These are phyloP conservation scores for Cotesia glomerata DNA, from an alignment of 1,140 invertebrate genomes.

Conservation along the genomic window DNA sequence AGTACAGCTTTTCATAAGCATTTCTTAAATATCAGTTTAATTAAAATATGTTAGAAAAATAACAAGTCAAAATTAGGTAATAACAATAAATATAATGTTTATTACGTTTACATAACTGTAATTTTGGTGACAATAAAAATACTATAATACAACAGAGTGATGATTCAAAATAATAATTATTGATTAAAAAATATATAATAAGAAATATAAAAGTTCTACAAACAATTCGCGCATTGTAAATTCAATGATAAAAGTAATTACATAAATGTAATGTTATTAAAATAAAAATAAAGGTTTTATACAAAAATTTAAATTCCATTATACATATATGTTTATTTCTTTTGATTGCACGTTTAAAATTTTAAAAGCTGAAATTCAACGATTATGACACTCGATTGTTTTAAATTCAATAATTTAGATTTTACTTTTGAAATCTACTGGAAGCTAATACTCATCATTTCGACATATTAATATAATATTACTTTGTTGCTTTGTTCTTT, in stretches of 20 bases:
- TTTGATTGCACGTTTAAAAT: slow-evolving; percentile 15
- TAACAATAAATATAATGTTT: slow-evolving; percentile 19
- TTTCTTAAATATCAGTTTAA: too few species aligned
- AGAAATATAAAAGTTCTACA: background rate
- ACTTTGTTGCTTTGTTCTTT: background rate
- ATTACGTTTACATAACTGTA: background rate
- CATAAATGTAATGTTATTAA: background rate
- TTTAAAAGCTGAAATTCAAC: slow-evolving; percentile 10
- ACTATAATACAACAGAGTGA: slow-evolving; percentile 7
- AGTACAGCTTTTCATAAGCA: too few species aligned
- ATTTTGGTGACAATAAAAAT: slow-evolving; percentile 6
- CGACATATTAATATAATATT: background rate
- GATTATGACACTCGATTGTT: background rate
- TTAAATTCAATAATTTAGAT: background rate
- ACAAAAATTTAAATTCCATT: background rate
- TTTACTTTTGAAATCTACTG: slow-evolving; percentile 3
- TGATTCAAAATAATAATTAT: background rate
- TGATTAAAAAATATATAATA: background rate
- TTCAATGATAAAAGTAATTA: background rate
- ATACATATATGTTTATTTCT: background rate
- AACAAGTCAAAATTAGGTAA: background rate
- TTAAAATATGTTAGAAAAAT: too few species aligned
- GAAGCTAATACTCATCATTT: slow-evolving; percentile 12
- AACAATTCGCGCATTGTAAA: background rate
- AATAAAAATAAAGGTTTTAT: background rate